Evolutionary conservation across 2,888 invertebrate species (phyloP).

Genomic region (Melinopterus prodromus): DNA sequence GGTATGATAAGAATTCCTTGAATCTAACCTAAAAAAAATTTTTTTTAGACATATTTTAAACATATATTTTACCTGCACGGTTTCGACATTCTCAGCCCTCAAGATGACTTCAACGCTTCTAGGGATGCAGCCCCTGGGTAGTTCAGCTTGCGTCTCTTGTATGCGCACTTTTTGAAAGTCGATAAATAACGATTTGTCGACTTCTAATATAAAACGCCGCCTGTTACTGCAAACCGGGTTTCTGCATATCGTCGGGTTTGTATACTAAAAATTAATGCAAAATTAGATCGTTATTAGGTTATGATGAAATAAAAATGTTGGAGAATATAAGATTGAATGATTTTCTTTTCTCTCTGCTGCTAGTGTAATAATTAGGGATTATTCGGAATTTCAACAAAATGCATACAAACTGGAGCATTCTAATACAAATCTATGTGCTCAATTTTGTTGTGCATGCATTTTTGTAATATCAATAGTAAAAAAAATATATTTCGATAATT

Average conservation of each 20-base stretch:
- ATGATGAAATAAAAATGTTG: no score
- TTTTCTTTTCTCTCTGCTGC: no score
- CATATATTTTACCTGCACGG: conserved; percentile 71
- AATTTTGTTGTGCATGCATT: no score
- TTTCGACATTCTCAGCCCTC: conserved; percentile 95
- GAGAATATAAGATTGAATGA: no score
- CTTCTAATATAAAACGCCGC: conserved; percentile 87
- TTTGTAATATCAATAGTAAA: no score
- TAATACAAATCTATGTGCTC: no score
- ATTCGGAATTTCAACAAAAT: no score
- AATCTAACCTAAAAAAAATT: no score
- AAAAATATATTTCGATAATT: no score
- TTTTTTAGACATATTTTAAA: background rate
- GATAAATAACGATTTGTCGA: conserved; percentile 93
- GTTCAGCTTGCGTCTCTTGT: conserved; percentile 96
- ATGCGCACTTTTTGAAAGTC: conserved; percentile 98
- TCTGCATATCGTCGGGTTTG: conserved; percentile 93
- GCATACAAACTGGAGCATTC: no score
- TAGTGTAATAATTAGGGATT: no score
- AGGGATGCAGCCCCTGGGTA: conserved; percentile 96
- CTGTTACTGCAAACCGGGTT: conserved; percentile 97
- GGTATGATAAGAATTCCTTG: background rate
- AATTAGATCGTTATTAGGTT: no score
- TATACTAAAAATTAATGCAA: conserved; percentile 73
- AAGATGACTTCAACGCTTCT: conserved; percentile 94